Base-by-base conservation (phyloP, 2,888 invertebrate genomes). In the Drosophila subquinaria region DNA sequence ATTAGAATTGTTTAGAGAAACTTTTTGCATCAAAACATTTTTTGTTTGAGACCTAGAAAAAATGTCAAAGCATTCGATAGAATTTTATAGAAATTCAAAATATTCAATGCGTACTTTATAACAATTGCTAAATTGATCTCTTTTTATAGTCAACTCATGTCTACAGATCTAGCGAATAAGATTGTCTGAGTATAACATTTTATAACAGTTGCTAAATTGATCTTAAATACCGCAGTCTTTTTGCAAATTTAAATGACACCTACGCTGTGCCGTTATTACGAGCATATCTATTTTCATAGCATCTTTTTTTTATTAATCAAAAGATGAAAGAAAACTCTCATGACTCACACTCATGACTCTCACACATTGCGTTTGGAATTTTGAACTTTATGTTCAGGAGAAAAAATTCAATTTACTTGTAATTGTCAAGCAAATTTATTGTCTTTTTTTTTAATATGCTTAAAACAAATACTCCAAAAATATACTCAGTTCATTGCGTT, bases 201-300 rank as follows among this genome's bases (percentile, higher is more conserved):
- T 17, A 40, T 43, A 17, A 10, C 55, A 56, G 5, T 20, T n/a
- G 47, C 20, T 60, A 30, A 72, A 52, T 40, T 60, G 55, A 56
- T 23, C 42, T 45, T 23, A 57, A 35, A 57, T 33, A 17, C 47
- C 42, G 0, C 30, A 40, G 74, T 35, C 43, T 17, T 36, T 23
- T 13, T 33, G 40, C 9, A 20, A 33, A 50, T 50, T 62, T 11
- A 38, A 42, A 51, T 57, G 50, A 59, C 75, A 53, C 60, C 70
- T 42, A 75, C 66, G 23, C 35, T 45, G 6, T 35, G 6, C n/a
- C 35, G 23, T 23, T 56, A 27, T 53, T 56, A 11, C 9, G 9
- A 40, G 9, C 9, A 13, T 23, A 23, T 23, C 20, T 27, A 13
- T 27, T 10, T 40, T 38, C 3, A 17, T 20, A 6, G 38, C 8